Evolutionary conservation across 2,888 invertebrate genomes (phyloP), one percentile per base, ranked within the genome.

Genomic region (Chymomyza procnemis): DNA sequence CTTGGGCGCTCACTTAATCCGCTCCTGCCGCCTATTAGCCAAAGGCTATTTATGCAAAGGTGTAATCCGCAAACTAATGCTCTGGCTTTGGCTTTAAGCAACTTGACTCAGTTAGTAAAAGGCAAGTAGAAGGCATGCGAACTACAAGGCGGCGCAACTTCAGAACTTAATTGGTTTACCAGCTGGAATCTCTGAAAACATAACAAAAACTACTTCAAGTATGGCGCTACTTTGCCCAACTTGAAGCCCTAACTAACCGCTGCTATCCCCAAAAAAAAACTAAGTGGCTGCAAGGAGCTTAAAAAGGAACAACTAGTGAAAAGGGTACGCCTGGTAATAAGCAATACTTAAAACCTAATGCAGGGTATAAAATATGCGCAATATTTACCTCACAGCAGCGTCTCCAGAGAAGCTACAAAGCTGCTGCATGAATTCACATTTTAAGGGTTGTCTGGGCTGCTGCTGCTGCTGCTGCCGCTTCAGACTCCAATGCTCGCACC

Each of bases 311-410:
- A 54, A 54, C 1, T n/a, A 50, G 19, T 3, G 14, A 54, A 54
- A 50, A 50, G 50, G 50, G 50, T 50, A 50, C 18, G 19, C 55
- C 55, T 26, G 47, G 76, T 81, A 81, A 81, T 84, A 85, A 82
- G 81, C 81, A 85, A 81, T 81, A 81, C 81, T 81, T 81, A 81
- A 73, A 80, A 80, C 85, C 72, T 85, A 81, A 81, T 81, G 82
- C 85, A 72, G 81, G 75, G 82, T 78, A 85, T 85, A 76, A 81
- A 81, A 81, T 81, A 81, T 81, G 85, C 81, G 73, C 80, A 79
- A 71, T 82, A 81, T 81, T 79, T 77, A 79, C 75, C 73, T 68
- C 65, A 55, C 30, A 61, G 50, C n/a, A 56, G 60, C 63, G 26
- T 55, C 47, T 16, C 26, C n/a, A 14, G 34, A 41, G n/a, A 41